phyloP scores from a whole-genome alignment of 2,888 invertebrate genomes.

The Hofmannophila pseudospretella region DNA sequence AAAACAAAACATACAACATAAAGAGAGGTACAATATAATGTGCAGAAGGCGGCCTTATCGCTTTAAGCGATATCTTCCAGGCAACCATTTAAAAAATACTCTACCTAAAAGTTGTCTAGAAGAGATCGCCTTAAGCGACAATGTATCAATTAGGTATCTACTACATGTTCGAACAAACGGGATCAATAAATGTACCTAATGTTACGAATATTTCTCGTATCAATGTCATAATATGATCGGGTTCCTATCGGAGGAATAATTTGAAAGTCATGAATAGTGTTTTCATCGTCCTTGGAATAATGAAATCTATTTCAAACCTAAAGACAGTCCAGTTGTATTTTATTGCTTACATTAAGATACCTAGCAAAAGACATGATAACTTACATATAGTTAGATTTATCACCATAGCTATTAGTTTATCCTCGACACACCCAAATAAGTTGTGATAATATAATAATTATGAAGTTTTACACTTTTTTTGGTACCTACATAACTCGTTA shows the following conservation, averaged over 20 bases:
- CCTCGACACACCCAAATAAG: conserved; percentile 40
- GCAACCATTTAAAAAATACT: no score
- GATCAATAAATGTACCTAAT: conserved; percentile 54
- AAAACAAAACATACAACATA: no score
- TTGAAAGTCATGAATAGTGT: conserved; percentile 10
- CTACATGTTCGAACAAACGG: no score
- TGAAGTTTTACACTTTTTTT: conserved; percentile 7
- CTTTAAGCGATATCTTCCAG: no score
- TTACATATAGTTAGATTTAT: conserved; percentile 46
- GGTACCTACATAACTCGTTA: conserved; percentile 5
- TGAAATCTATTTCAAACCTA: conserved; percentile 71
- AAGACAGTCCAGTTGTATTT: conserved; percentile 53
- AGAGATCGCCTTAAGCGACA: no score
- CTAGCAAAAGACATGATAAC: conserved; percentile 51
- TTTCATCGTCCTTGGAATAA: conserved; percentile 18
- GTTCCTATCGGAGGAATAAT: conserved; percentile 10
- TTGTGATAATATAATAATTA: conserved; percentile 47
- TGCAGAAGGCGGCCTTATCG: no score
- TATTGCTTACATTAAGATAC: conserved; percentile 45
- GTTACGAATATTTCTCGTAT: conserved; percentile 30
- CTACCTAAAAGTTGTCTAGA: no score
- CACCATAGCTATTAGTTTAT: conserved; percentile 45
- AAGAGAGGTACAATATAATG: no score
- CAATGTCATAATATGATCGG: conserved; percentile 22
- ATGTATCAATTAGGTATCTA: no score